Conservation (phyloP, 1,140 invertebrate genomes). For the Reticulitermes speratus region DNA sequence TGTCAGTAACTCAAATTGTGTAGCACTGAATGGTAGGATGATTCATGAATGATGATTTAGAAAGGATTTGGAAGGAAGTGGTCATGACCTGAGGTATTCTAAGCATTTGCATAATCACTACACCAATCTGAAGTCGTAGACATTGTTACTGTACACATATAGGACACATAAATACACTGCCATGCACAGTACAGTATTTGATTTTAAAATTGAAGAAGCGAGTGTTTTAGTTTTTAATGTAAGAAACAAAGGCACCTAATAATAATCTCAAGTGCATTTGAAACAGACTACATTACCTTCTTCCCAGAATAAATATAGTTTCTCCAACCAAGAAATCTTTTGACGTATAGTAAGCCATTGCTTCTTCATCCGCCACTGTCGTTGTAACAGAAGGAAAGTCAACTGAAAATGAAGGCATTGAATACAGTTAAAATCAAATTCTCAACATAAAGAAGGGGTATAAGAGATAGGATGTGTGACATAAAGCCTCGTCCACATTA, state of each 20-base stretch:
- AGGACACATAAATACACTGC: too few relatives aligned
- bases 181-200: too few relatives aligned
- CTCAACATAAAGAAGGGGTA: not conserved
- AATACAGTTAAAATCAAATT: not conserved
- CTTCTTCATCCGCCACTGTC: constrained; percentile 67
- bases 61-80: too few relatives aligned
- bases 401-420: constrained; percentile 38
- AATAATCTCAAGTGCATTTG: too few relatives aligned
- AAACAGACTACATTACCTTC: constrained; percentile 27
- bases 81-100: too few relatives aligned
- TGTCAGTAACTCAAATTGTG: too few relatives aligned
- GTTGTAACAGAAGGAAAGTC: constrained; percentile 57
- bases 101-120: too few relatives aligned
- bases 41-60: too few relatives aligned
- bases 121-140: too few relatives aligned
- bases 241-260: too few relatives aligned
- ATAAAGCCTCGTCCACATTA: not conserved
- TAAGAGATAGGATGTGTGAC: not conserved
- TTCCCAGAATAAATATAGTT: constrained; percentile 40
- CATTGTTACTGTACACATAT: too few relatives aligned
- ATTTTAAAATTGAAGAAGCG: not conserved
- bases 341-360: constrained; percentile 71
- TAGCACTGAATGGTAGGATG: too few relatives aligned
- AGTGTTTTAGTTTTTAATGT: not conserved
- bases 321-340: constrained; percentile 65